Evolutionary conservation across 2,888 invertebrate species (phyloP), one percentile per base, ranked within the genome.

Genomic region (Melikaiella ostensackeni): DNA sequence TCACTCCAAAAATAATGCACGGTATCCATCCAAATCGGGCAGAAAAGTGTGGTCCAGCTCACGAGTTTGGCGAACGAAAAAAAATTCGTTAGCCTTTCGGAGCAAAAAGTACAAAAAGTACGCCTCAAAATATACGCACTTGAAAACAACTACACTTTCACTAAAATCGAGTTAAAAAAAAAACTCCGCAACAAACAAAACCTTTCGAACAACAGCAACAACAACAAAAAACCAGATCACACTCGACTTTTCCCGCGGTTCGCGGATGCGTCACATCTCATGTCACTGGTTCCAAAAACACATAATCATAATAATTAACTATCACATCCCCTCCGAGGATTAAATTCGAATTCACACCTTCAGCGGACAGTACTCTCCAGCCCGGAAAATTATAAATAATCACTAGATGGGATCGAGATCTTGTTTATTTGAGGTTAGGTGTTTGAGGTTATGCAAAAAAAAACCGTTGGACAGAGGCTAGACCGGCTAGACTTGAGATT

Each of bases 1-100:
- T 91, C 91, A 91, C 91, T 91, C 91, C 90, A 90, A 87, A 91
- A 90, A 89, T 91, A 90, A 90, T 90, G 91, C 90, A 91, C 90
- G 89, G 90, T 90, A 91, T 91, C 91, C 91, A 91, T 91, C 91
- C 91, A 90, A 89, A 83, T 84, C 84, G 84, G 83, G 86, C 84
- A 84, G 83, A 84, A 84, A 83, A 77, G 77, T 74, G 82, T 76
- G 76, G 70, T 70, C 70, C 70, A 70, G 70, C 70, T 50, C 70
- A 46, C 70, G 50, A 70, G 30, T n/a, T 50, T 64, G 64, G 42
- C 70, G 19, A 50, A 70, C 70, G 70, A 70, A 70, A 70, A 63
- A 66, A 70, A 50, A 70, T 70, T 70, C 70, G 70, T 70, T 30
- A n/a, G 70, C 70, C 70, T 70, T 70, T 46, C 46, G 19, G 70